Percentiles rank a stretch among this genome's conserved stretches.
These are phyloP conservation scores for Sesia bembeciformis DNA, from an alignment of 2,888 invertebrate species.

Conservation along the genomic window DNA sequence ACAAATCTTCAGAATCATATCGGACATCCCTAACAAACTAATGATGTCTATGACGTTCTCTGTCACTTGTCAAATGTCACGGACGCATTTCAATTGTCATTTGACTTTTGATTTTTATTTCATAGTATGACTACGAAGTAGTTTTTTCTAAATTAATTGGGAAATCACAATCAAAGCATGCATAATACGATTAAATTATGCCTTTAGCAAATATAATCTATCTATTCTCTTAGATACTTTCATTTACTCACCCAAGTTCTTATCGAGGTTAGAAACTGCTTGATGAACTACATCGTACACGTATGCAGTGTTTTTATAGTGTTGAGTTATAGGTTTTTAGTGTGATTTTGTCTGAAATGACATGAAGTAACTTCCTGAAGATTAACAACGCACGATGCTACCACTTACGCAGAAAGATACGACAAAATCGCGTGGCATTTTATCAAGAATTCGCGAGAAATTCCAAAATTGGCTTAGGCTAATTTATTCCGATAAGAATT, in stretches of 20 bases:
- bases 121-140: no score
- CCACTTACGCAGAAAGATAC: slow-evolving; percentile 85
- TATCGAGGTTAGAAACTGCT: slow-evolving; percentile 56
- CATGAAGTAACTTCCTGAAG: slow-evolving; percentile 33
- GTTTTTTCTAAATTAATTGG: slow-evolving; percentile 4
- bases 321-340: slow-evolving; percentile 38
- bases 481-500: slow-evolving; percentile 94
- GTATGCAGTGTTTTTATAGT: slow-evolving; percentile 60
- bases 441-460: slow-evolving; percentile 81
- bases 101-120: no score
- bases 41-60: no score
- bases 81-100: no score
- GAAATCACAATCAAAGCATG: slow-evolving; percentile 18
- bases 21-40: no score
- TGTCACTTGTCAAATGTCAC: no score
- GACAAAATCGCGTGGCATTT: slow-evolving; percentile 64
- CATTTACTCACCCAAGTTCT: slow-evolving; percentile 9
- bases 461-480: slow-evolving; percentile 85
- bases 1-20: no score
- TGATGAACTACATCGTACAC: slow-evolving; percentile 42
- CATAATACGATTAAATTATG: slow-evolving; percentile 15
- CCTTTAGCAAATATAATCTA: slow-evolving; percentile 11
- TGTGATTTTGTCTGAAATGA: slow-evolving; percentile 49
- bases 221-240: slow-evolving; percentile 9
- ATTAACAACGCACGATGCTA: slow-evolving; percentile 73